Evolutionary conservation across 2,797 vertebrate genomes (phyloP).

Genomic region (Lagodon rhomboides): DNA sequence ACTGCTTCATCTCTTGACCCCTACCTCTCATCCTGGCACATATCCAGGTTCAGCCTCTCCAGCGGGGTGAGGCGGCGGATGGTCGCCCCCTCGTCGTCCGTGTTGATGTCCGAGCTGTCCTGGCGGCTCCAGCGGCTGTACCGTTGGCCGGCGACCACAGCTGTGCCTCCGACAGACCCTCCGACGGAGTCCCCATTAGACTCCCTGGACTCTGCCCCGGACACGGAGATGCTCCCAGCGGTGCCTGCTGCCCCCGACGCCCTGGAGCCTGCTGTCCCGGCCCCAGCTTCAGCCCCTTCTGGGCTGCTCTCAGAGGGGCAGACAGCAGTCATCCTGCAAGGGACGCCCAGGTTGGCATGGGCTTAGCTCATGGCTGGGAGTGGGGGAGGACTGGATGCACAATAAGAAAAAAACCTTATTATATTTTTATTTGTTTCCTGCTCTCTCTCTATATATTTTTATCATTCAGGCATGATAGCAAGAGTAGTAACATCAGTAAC

Average conservation of each 20-base stretch:
- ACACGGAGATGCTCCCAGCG: constrained; percentile 59
- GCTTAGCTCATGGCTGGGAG: constrained; percentile 75
- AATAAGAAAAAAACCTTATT: constrained; percentile 15
- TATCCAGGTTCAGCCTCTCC: constrained; percentile 93
- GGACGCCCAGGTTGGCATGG: constrained; percentile 52
- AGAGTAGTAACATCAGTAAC: not conserved
- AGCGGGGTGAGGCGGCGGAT: constrained; percentile 90
- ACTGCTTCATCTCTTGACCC: not conserved
- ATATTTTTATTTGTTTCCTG: not conserved
- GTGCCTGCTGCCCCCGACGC: constrained; percentile 50
- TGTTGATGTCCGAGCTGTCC: constrained; percentile 90
- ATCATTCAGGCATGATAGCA: not conserved
- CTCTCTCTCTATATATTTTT: not conserved
- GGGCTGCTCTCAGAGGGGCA: constrained; percentile 84
- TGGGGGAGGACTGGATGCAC: constrained; percentile 28
- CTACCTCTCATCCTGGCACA: constrained; percentile 93
- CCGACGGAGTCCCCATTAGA: constrained; percentile 64
- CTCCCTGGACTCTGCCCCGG: constrained; percentile 51
- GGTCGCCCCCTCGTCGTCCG: constrained; percentile 85
- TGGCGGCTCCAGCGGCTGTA: constrained; percentile 86
- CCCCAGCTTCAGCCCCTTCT: constrained; percentile 69
- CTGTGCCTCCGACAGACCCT: constrained; percentile 60
- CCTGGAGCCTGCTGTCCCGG: constrained; percentile 54
- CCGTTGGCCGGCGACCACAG: constrained; percentile 72
- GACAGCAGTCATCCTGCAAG: constrained; percentile 92